phyloP scores from a whole-genome alignment of 1,140 invertebrate species.

The Nasonia longicornis region DNA sequence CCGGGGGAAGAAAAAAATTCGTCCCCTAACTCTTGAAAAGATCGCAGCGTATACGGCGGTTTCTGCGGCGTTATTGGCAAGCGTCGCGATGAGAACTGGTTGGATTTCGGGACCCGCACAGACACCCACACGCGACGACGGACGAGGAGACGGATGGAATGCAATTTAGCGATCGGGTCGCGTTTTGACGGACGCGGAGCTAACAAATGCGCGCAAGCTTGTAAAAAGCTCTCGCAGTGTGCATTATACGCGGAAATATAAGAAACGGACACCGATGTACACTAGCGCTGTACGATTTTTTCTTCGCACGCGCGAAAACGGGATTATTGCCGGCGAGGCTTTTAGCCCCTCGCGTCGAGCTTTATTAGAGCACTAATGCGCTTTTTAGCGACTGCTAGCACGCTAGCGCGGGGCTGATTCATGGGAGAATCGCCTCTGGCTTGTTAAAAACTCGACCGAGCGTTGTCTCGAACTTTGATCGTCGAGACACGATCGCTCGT shows the following conservation, averaged over 20 bases:
- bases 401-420: too few species aligned
- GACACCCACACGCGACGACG: not conserved
- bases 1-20: too few species aligned
- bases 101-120: not conserved
- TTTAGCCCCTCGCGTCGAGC: too few species aligned
- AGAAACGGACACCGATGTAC: not conserved
- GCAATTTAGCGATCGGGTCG: slow-evolving; percentile 41
- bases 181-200: not conserved
- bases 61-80: not conserved
- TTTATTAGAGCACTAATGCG: too few species aligned
- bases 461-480: too few species aligned
- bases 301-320: not conserved
- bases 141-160: slow-evolving; percentile 19
- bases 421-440: too few species aligned
- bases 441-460: too few species aligned
- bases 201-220: not conserved
- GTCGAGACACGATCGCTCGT: too few species aligned
- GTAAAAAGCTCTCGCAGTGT: not conserved
- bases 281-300: not conserved
- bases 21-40: not conserved
- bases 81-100: not conserved
- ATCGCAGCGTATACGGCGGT: not conserved
- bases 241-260: not conserved
- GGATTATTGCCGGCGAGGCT: not conserved
- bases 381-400: too few species aligned